A percentile compares a stretch with the other conserved stretches of the same genome.
Conservation (phyloP, 2,113 vertebrate genomes). For the Romanogobio albipinnatus region DNA sequence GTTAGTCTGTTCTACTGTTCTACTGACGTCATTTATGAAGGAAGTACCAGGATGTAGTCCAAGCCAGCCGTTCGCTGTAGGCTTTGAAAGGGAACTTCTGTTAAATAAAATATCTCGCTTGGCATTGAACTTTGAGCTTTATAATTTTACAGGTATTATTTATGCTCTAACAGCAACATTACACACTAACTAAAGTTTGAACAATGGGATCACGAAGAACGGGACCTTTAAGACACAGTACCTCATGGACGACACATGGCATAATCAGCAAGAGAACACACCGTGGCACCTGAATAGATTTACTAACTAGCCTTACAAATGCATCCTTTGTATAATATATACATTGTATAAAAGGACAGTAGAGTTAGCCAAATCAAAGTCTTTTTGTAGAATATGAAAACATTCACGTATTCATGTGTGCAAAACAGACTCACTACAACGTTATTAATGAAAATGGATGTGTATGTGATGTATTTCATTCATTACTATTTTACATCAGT, state of each 20-base stretch:
- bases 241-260: constrained; percentile 14
- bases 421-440: background rate
- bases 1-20: no score
- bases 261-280: background rate
- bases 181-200: no score
- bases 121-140: no score
- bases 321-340: background rate
- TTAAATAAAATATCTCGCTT: no score
- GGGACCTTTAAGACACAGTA: background rate
- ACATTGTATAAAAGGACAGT: background rate
- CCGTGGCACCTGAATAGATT: background rate
- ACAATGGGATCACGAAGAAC: no score
- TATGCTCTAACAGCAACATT: no score
- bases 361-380: background rate
- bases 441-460: background rate
- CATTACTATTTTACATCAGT: background rate
- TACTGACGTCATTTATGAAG: no score
- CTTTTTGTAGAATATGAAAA: background rate
- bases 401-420: background rate
- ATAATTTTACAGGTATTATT: no score
- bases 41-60: no score
- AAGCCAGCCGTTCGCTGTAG: no score
- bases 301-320: constrained; percentile 14
- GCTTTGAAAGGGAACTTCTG: no score
- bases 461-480: background rate